Evolutionary conservation across 2,888 invertebrate genomes (phyloP), one percentile per base, ranked within the genome.

Genomic region (Creontiades dilutus): DNA sequence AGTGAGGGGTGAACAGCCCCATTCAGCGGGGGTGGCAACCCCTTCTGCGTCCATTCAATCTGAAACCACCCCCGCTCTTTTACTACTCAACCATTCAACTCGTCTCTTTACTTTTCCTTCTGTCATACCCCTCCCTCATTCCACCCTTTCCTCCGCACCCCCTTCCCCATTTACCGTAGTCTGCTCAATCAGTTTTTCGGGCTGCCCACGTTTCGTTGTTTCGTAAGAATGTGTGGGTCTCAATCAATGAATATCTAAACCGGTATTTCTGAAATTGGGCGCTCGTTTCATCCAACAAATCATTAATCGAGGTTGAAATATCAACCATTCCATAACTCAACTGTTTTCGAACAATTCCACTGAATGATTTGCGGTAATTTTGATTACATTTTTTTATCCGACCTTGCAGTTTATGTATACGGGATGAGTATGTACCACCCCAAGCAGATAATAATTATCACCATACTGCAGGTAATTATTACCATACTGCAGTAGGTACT

Each of bases 71-170:
- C 78, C 78, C 78, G 78, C 78, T 47, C 78, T 80, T 47, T 47
- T 80, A 47, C 78, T 80, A 80, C 78, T 47, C 78, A 37, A 37
- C 78, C 78, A 80, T 80, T 80, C 78, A 80, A 76, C 78, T 80
- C 78, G 46, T 37, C 78, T 80, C 47, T 80, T 68, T 68, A 13
- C 68, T 68, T 68, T 68, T n/a, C 78, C 78, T 80, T 80, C 78
- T 68, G 47, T 47, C 78, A 47, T 80, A 47, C 78, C 78, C 12
- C 37, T 11, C 46, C 47, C 12, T 46, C 46, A 4, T 80, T 14
- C 19, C 16, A 12, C 2, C 46, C 78, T 28, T 12, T 28, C 5
- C 28, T 28, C 11, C 4, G 5, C 1, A 2, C 46, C 2, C 11
- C 78, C 27, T 14, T 0, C 46, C 27, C 78, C 13, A 28, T 0